Base-by-base conservation (phyloP, 1,140 invertebrate genomes). In the Mactra quadrangularis region DNA sequence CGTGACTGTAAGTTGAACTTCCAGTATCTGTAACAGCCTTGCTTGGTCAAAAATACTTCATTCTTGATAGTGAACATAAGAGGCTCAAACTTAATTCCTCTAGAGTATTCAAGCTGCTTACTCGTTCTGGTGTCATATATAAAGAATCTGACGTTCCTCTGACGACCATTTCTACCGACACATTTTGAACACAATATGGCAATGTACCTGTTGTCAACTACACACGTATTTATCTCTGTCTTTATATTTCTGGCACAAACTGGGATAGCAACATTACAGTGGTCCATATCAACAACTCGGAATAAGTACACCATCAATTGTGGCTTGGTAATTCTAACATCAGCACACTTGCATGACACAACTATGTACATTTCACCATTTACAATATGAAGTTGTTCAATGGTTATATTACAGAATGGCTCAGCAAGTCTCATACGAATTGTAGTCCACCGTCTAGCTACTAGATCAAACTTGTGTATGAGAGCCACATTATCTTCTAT, bases 111-210 rank as follows among this genome's bases (percentile, higher is more conserved):
- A 27, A 45, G 41, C 62, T 74, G 78, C 35, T 71, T 78, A 22
- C 76, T 71, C 19, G 13, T 22, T 3, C 31, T 75, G 3, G 59
- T 62, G 77, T 82, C 86, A 33, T 82, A 71, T 27, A 86, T 45
- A 64, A 86, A 86, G 53, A 82, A 82, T 41, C 70, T 38, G 4
- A 53, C 45, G 38, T 41, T 78, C 68, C 50, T 68, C 13, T 84
- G 47, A 19, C 81, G 72, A 45, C 53, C 70, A 22, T 62, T 77
- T 17, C 72, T 72, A 9, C 53, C 78, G 15, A 52, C 47, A 31
- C 71, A 75, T 75, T 90, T 90, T 77, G 60, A 84, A 31, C 84
- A 88, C 45, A 86, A 22, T 0, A 90, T 78, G 83, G 86, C 89
- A n/a, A 90, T 79, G 38, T 86, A 76, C 13, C 72, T 70, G 15